Percentiles rank a stretch among this genome's conserved stretches.
Conservation (phyloP, 2,888 invertebrate species). For the Rapana venosa region DNA sequence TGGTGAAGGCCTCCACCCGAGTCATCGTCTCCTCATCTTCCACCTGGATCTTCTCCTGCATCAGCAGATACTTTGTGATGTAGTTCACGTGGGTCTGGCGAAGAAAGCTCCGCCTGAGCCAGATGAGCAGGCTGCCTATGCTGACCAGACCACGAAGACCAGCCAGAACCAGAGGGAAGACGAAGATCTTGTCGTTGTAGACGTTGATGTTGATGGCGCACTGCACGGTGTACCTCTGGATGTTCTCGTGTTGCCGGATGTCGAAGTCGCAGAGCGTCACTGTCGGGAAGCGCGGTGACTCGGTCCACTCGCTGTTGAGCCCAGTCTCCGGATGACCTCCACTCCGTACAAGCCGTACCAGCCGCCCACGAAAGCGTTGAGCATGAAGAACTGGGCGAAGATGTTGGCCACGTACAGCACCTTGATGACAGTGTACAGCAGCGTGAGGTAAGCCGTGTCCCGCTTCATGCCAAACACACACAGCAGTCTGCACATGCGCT, state of each 20-base stretch:
- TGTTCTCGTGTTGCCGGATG: not conserved
- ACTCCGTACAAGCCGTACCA: constrained; percentile 2
- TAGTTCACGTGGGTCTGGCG: not conserved
- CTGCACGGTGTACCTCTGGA: constrained; percentile 56
- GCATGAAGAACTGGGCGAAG: not conserved
- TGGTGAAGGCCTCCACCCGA: not conserved
- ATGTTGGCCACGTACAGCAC: not conserved
- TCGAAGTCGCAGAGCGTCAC: constrained; percentile 19
- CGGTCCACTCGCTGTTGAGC: not conserved
- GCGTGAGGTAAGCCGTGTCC: not conserved
- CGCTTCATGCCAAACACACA: not conserved
- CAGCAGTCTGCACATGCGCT: not conserved
- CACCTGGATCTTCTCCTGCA: not conserved
- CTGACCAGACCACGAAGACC: constrained; percentile 69
- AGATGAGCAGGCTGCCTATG: not conserved
- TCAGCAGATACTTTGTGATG: not conserved
- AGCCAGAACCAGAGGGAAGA: constrained; percentile 58
- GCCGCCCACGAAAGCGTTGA: not conserved
- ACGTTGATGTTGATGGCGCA: constrained; percentile 73
- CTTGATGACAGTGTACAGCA: not conserved
- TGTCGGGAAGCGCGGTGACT: not conserved
- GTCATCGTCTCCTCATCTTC: not conserved
- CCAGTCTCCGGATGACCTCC: not conserved
- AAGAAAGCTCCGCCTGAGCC: not conserved
- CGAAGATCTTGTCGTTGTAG: constrained; percentile 77